Base-by-base conservation (phyloP, 2,797 vertebrate genomes). In the Pipistrellus pygmaeus region DNA sequence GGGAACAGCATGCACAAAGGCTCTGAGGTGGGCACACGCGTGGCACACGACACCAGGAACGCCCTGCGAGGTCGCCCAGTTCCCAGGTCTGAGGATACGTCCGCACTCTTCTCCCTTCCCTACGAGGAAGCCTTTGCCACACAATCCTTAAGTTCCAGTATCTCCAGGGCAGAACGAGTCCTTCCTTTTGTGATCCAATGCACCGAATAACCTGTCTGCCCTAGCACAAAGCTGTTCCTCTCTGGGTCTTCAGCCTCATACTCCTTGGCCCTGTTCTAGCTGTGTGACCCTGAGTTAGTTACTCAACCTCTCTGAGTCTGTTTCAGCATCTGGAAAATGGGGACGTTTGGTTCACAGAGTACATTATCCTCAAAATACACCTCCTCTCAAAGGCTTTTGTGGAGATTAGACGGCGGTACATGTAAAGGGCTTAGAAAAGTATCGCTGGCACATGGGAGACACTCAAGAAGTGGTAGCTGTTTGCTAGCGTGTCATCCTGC, bases 291-390 rank as follows among this genome's bases (percentile, higher is more conserved):
- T 81, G 48, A 90, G 85, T 71, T 95, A 96, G 30, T 85, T 86
- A 85, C 55, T 95, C 51, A 89, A 62, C 30, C 60, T 91, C 66
- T 92, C 64, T 88, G 44, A 75, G 48, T 72, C 21, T 90, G 46
- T 44, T 88, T 95, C 41, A 41, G 66, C 32, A 95, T 64, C 86
- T 95, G 46, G 69, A 91, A 94, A 91, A 96, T 76, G 81, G 51
- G 23, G 41, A 55, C 53, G 51, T 55, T 85, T 91, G 53, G 83
- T 53, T 88, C 32, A 73, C 69, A 41, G 93, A 96, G 48, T 12
- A 55, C 68, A 78, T 77, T n/a, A 84, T 25, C 60, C 30, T 80
- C 57, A 77, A 91, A 85, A 73, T 32, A 80, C 2, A 86, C n/a
- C 38, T 77, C 80, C 15, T 64, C 48, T 88, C 32, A 68, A 76